Evolutionary conservation across 2,113 vertebrate genomes (phyloP), one percentile per base, ranked within the genome.

Genomic region (Bathybates hornii): DNA sequence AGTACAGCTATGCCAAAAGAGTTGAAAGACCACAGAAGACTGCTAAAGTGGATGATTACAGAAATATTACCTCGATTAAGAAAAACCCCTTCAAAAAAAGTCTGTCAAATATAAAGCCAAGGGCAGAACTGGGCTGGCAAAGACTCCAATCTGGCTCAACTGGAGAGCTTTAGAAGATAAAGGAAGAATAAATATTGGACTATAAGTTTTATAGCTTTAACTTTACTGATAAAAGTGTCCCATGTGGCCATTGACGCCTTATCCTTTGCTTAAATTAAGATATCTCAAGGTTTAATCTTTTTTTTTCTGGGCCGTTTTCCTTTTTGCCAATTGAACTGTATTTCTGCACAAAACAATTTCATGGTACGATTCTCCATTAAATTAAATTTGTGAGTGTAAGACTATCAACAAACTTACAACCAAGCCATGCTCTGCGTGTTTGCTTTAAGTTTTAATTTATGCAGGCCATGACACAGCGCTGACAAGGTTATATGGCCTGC

Each of bases 401-500:
- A 73, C 48, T 24, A 32, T 16, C 14, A 45, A 4, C 52, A 85
- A 19, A 50, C 6, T 82, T 12, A 52, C 14, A 48, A 16, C 13
- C 29, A 56, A 27, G 11, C 10, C 43, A 21, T 85, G 38, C 21
- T 73, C 21, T 38, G 9, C 11, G 81, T 87, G 73, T 78, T 45
- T 68, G 16, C 71, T 45, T 83, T 24, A 29, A 45, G 34, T 6
- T 78, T 19, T 89, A 80, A 87, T 76, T 93, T 76, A 89, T 24
- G 19, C 84, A 90, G 89, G 82, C 87, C 84, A 88, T 61, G 71
- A 61, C 53, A 54, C 54, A 14, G 19, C 19, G 59, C 45, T 21
- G 81, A 71, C 82, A 43, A 80, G 34, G 82, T 89, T 93, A 84
- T 90, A 91, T 84, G 84, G 14, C 85, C 84, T 10, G 13, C 27